Conservation (phyloP, 2,888 invertebrate genomes). For the Nomada flava region DNA sequence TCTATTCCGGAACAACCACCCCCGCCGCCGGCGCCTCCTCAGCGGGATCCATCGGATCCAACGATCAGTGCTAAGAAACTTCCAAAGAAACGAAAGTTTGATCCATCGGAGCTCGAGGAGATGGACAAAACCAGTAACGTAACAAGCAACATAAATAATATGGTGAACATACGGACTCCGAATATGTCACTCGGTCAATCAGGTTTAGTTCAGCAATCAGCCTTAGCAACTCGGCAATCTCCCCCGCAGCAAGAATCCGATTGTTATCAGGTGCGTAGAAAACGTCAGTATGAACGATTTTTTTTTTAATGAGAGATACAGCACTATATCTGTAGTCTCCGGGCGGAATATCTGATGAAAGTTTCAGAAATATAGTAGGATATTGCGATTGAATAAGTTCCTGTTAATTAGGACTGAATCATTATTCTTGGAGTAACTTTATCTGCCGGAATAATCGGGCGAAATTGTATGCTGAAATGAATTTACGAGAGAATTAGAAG, state of each 20-base stretch:
- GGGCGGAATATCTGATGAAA: not conserved
- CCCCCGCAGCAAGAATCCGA: conserved; percentile 77
- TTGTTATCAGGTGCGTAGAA: conserved; percentile 76
- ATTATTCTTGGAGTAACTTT: not conserved
- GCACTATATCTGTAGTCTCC: not conserved
- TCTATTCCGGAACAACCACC: conserved; percentile 79
- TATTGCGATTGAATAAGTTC: not conserved
- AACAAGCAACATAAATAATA: conserved; percentile 84
- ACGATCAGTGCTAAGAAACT: conserved; percentile 88
- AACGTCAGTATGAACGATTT: not conserved
- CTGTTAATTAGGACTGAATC: not conserved
- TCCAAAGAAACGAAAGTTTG: conserved; percentile 97
- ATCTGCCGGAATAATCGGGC: not conserved
- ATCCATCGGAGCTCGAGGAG: conserved; percentile 91
- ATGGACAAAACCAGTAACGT: conserved; percentile 85
- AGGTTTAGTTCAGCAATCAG: conserved; percentile 73
- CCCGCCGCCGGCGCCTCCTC: conserved; percentile 85
- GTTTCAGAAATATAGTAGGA: not conserved
- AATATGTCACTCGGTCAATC: conserved; percentile 73
- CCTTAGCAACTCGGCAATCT: conserved; percentile 73
- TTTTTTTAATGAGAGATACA: not conserved
- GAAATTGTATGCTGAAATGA: not conserved
- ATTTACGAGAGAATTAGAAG: not conserved
- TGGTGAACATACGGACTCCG: conserved; percentile 73
- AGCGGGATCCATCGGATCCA: conserved; percentile 85